phyloP scores from a whole-genome alignment of 1,140 invertebrate genomes.

The Drosophila sproati region DNA sequence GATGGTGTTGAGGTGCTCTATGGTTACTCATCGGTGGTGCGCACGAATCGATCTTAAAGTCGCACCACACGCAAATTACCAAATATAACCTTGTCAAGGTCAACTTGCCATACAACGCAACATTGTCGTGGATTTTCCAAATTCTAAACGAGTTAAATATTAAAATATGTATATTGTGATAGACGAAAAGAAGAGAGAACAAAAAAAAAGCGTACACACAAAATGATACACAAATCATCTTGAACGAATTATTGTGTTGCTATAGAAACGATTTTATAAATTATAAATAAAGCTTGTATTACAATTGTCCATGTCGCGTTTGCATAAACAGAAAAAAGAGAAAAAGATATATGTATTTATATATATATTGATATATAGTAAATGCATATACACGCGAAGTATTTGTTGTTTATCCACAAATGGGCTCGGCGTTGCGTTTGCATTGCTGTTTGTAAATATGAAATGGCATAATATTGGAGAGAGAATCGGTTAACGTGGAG shows the following conservation, averaged over 20 bases:
- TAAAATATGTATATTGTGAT: conserved; percentile 70
- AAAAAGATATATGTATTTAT: conserved; percentile 7
- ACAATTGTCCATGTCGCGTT: conserved; percentile 41
- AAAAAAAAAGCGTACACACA: conserved; percentile 3
- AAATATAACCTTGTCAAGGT: conserved; percentile 73
- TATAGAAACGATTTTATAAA: conserved; percentile 70
- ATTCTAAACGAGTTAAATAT: conserved; percentile 68
- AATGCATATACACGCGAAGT: not conserved
- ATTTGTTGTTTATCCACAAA: conserved; percentile 22
- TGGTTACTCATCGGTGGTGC: conserved; percentile 77
- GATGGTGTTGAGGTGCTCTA: conserved; percentile 80
- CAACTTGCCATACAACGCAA: conserved; percentile 62
- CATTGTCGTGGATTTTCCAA: conserved; percentile 43
- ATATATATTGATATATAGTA: not conserved
- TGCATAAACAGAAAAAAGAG: conserved; percentile 5
- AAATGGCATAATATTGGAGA: conserved; percentile 36
- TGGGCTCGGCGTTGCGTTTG: conserved; percentile 28
- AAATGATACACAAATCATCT: conserved; percentile 42
- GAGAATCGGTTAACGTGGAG: conserved; percentile 6
- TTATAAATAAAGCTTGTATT: conserved; percentile 82
- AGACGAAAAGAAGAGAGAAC: conserved; percentile 47
- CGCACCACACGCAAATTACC: conserved; percentile 41
- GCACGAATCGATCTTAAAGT: conserved; percentile 53
- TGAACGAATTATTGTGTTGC: conserved; percentile 65
- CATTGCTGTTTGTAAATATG: conserved; percentile 26